Evolutionary conservation across 2,888 invertebrate genomes (phyloP), one percentile per base, ranked within the genome.

Genomic region (Celastrina argiolus): DNA sequence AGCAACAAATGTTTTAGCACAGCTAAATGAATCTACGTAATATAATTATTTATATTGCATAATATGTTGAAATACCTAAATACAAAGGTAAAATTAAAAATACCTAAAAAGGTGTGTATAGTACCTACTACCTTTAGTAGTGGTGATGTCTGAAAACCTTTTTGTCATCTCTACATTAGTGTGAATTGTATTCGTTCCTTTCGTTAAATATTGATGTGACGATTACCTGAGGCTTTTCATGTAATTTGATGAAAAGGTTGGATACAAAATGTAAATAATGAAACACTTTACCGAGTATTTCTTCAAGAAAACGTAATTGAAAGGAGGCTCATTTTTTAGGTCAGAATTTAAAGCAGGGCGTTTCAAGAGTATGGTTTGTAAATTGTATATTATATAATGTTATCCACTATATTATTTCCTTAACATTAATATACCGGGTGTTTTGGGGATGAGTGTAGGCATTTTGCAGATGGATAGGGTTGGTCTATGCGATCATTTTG

Each of bases 231-330:
- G 59, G 31, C 58, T 34, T 34, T 59, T 34, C 34, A 59, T 31
- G 31, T 59, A 36, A 34, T 59, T 59, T 59, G 31, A 59, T 59
- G 59, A 59, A 34, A 59, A 59, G 34, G 59, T 59, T 22, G 12
- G 26, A 22, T 36, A 36, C 36, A 36, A 51, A 51, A 12, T 51
- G 22, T 51, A 14, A 51, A 51, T 51, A 51, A 51, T 51, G 51
- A 14, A 51, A 51, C 12, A 51, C 14, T 51, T 26, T 22, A 51
- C 51, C 5, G 51, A 22, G 22, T 22, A 36, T 14, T 51, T 18
- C 3, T 10, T 2, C 6, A 12, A 51, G 22, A 51, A 26, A 51
- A 51, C 22, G 22, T 4, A 14, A 51, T 36, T 12, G 12, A 51
- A 51, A 45, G 1, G 18, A 18, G 16, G 3, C 2, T 18, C 2